Conservation (phyloP, 2,797 vertebrate species). For the Galagoides demidoff region DNA sequence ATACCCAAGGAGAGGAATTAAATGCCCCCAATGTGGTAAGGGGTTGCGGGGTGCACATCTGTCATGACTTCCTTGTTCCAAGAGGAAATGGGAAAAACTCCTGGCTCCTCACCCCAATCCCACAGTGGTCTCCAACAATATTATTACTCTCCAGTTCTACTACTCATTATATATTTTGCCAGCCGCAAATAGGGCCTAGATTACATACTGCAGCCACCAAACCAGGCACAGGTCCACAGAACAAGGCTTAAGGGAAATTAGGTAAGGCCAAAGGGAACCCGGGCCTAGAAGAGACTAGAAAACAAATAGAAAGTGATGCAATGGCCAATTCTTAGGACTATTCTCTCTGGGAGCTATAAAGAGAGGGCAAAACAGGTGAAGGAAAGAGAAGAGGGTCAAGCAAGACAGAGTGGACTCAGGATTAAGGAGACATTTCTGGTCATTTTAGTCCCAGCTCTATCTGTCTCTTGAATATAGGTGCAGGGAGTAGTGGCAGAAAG, state of each 20-base stretch:
- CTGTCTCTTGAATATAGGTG: not conserved
- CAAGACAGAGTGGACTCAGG: not conserved
- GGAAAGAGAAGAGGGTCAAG: not conserved
- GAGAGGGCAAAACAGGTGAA: not conserved
- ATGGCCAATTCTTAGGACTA: not conserved
- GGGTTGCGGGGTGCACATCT: not conserved
- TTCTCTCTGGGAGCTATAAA: not conserved
- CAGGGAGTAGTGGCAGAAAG: not conserved
- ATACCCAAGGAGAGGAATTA: not conserved
- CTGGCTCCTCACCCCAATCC: slow-evolving; percentile 26
- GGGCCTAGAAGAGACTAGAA: slow-evolving; percentile 23
- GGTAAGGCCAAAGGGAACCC: slow-evolving; percentile 56
- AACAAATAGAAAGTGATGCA: slow-evolving; percentile 8
- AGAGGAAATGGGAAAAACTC: slow-evolving; percentile 61
- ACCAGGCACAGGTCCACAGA: slow-evolving; percentile 56
- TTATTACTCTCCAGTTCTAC: slow-evolving; percentile 64
- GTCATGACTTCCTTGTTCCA: slow-evolving; percentile 50
- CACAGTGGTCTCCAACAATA: slow-evolving; percentile 66
- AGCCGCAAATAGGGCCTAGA: slow-evolving; percentile 71
- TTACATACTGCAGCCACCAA: slow-evolving; percentile 74
- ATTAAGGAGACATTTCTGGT: not conserved
- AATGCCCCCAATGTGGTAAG: not conserved
- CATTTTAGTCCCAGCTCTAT: not conserved
- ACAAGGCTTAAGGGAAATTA: slow-evolving; percentile 66
- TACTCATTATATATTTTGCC: slow-evolving; percentile 64